These are phyloP conservation scores for Lynx canadensis DNA, from an alignment of 2,113 vertebrate genomes.

Conservation along the genomic window DNA sequence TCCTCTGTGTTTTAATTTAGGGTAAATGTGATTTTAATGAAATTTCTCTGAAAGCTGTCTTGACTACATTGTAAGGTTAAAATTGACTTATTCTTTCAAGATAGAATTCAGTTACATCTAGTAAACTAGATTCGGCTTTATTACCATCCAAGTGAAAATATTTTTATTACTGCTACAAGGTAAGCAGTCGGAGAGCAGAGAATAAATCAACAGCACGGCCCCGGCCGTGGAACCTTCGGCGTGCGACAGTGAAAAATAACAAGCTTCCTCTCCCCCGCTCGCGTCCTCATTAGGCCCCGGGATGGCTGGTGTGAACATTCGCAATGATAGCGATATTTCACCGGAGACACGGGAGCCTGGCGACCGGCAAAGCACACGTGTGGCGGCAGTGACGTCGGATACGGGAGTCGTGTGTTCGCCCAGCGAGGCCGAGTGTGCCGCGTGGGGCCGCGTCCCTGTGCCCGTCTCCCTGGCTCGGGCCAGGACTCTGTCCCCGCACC, in stretches of 20 bases:
- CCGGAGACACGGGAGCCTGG: fast-evolving
- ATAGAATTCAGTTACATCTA: slow-evolving; percentile 55
- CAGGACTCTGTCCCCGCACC: neutral
- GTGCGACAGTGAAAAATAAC: fast-evolving
- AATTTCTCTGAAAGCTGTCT: slow-evolving; percentile 50
- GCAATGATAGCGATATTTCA: fast-evolving
- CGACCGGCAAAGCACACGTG: neutral
- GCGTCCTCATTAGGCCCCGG: fast-evolving
- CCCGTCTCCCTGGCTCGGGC: fast-evolving
- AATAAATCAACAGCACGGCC: fast-evolving
- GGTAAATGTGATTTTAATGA: slow-evolving; percentile 62
- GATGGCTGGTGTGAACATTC: neutral
- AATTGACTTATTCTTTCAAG: slow-evolving; percentile 65
- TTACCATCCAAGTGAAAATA: slow-evolving; percentile 34
- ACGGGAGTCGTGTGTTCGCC: fast-evolving
- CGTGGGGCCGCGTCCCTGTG: fast-evolving
- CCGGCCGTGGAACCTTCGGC: fast-evolving
- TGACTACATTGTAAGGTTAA: slow-evolving; percentile 11
- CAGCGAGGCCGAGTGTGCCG: fast-evolving
- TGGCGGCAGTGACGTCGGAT: fast-evolving
- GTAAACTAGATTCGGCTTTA: slow-evolving; percentile 61
- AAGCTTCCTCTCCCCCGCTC: fast-evolving
- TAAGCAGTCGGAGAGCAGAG: neutral
- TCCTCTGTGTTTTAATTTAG: slow-evolving; percentile 33
- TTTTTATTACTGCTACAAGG: slow-evolving; percentile 7